A percentile compares a stretch with the other conserved stretches of the same genome.
Conservation (phyloP, 1,140 invertebrate species). For the Octopus bimaculoides region DNA sequence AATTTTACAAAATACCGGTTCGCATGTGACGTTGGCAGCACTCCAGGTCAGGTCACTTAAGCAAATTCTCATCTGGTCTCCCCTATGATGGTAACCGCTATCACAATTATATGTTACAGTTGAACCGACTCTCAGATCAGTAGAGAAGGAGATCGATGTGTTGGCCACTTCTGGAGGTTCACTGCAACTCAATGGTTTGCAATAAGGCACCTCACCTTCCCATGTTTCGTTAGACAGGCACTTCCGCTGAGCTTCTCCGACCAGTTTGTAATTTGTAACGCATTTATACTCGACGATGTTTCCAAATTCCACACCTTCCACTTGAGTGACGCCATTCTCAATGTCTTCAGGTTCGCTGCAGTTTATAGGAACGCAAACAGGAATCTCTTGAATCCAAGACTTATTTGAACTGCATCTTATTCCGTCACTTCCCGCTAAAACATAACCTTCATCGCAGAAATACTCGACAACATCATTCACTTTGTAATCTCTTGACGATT, state of each 20-base stretch:
- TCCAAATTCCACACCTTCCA: slow-evolving; percentile 25
- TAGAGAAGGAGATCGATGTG: slow-evolving; percentile 14
- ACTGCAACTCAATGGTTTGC: slow-evolving; percentile 65
- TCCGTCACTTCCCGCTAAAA: slow-evolving; percentile 19
- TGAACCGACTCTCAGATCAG: slow-evolving; percentile 15
- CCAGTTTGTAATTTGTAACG: slow-evolving; percentile 70
- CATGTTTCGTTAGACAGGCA: slow-evolving; percentile 80
- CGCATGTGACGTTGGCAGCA: slow-evolving; percentile 34
- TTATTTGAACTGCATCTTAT: slow-evolving; percentile 25
- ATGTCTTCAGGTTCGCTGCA: slow-evolving; percentile 36
- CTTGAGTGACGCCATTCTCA: slow-evolving; percentile 37
- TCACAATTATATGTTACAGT: slow-evolving; percentile 2
- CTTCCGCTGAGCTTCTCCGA: slow-evolving; percentile 72
- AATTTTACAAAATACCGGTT: slow-evolving; percentile 15
- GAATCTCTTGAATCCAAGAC: slow-evolving; percentile 23
- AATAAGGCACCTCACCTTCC: slow-evolving; percentile 77
- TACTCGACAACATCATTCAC: slow-evolving; percentile 62
- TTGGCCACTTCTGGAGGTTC: slow-evolving; percentile 16
- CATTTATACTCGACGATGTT: slow-evolving; percentile 71
- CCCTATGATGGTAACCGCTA: slow-evolving; percentile 17
- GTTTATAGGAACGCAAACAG: slow-evolving; percentile 45
- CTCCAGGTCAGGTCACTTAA: slow-evolving; percentile 36
- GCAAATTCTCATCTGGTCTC: slow-evolving; percentile 28
- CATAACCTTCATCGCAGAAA: slow-evolving; percentile 29
- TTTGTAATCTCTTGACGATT: slow-evolving; percentile 13